Base-by-base conservation (phyloP, 2,888 invertebrate genomes). In the Micoletzkya japonica region DNA sequence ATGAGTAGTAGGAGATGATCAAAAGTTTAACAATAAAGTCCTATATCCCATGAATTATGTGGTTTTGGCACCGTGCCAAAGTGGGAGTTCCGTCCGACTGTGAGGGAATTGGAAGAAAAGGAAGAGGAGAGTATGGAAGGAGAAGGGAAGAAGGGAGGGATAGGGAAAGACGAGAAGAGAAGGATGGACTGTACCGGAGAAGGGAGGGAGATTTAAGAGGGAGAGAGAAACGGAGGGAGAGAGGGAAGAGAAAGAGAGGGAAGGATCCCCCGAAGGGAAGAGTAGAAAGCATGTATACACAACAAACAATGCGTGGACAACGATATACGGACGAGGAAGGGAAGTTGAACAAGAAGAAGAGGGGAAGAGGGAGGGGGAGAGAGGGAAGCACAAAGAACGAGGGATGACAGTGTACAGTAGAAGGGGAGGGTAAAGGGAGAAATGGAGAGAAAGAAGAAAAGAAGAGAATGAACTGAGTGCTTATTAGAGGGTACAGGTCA, bases 381-480 rank as follows among this genome's bases (percentile, higher is more conserved):
- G n/a, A 26, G 56, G 56, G 56, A 44, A 20, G 20, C 44, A 44
- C 10, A 44, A 20, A 20, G 44, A 54, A n/a, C 26, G 26, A 26
- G 64, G 52, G 52, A 30, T n/a, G 56, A 39, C 36, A 54, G 52
- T 28, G n/a, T 17, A 14, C 14, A 10, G 24, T 20, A 34, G 49
- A 68, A 24, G 30, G 56, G 56, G 57, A 56, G 26, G 37, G 67
- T 50, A 50, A 57, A 37, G n/a, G 24, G 64, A 64, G 36, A 52
- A 3, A 63, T 49, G 34, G 50, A 10, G 64, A 36, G 30, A 24
- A 32, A 58, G 59, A 58, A 32, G 26, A 32, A 58, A 14, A 58
- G 34, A 32, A 26, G 24, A 10, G 26, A 17, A 54, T 7, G 54
- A 7, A 7, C 26, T n/a, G 54, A 54, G 54, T 17, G 54, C 54